Base-by-base conservation (phyloP, 1,140 invertebrate genomes). In the Pomacea maculata region DNA sequence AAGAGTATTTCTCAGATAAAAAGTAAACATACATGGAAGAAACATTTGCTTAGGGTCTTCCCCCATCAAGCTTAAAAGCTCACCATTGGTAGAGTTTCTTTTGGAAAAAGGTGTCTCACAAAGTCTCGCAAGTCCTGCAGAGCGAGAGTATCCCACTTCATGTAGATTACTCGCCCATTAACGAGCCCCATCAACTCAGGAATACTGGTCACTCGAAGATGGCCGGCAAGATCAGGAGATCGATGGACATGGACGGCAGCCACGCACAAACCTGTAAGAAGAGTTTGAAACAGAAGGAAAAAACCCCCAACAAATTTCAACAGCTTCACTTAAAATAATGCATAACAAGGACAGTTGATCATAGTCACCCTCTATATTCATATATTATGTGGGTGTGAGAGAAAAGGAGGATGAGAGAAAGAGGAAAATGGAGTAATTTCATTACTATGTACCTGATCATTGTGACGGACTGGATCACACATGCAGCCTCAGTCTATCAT, bases 181-280 rank as follows among this genome's bases (percentile, higher is more conserved):
- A 97, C 89, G 1, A 97, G 92, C n/a, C 97, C 91, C 21, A 96
- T 94, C 54, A 99, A 92, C 86, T 95, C 94, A 0, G 97, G 97
- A 73, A 98, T 93, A 11, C 94, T 93, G 84, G 94, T 94, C 15
- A 97, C 94, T 19, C 96, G 95, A 25, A 97, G 91, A 85, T 95
- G 94, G 75, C 95, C 93, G 14, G 95, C 94, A 67, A 98, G 92
- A 17, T 92, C 92, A 70, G 94, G 93, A 88, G 97, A 96, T 84
- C 95, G 94, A 15, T 95, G 95, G 0, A 95, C 95, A 92, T 98
- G 96, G 29, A 97, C 95, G 0, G 96, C 96, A 10, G 94, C 95
- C 65, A 92, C 87, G 72, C 91, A 91, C 57, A 93, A 78, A 76
- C 89, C 91, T 92, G 79, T 45, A 82, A 65, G 75, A 57, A 65